These are phyloP conservation scores for Pocota personata DNA, from an alignment of 2,888 invertebrate species.

Conservation along the genomic window DNA sequence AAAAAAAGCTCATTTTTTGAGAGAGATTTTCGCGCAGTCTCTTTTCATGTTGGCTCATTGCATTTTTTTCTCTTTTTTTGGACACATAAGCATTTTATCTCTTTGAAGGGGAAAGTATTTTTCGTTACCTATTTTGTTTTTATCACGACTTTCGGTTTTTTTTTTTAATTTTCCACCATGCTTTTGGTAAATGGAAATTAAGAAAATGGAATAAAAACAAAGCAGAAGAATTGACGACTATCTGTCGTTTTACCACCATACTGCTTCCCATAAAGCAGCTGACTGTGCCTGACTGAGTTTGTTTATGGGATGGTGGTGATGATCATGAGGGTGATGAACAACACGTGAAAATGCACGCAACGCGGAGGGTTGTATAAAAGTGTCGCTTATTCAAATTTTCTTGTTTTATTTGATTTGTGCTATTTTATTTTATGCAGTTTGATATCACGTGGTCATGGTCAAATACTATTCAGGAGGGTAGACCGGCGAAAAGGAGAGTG, in stretches of 20 bases:
- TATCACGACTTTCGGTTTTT: slow-evolving; percentile 54
- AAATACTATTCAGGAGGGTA: not conserved
- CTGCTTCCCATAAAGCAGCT: slow-evolving; percentile 21
- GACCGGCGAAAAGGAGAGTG: not conserved
- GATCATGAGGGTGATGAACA: slow-evolving; percentile 27
- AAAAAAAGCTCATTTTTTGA: slow-evolving; percentile 15
- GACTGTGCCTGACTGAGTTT: slow-evolving; percentile 21
- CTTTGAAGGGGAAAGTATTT: slow-evolving; percentile 65
- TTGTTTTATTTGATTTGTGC: not conserved
- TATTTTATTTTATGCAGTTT: not conserved
- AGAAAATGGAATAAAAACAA: slow-evolving; percentile 71
- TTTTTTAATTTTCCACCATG: slow-evolving; percentile 10
- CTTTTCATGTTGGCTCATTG: not conserved
- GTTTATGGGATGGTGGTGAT: slow-evolving; percentile 8
- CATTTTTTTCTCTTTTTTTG: slow-evolving; percentile 23
- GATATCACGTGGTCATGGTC: slow-evolving; percentile 3
- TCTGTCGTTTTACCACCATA: slow-evolving; percentile 12
- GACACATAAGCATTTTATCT: slow-evolving; percentile 8
- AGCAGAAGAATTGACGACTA: slow-evolving; percentile 44
- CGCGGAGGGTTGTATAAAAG: not conserved
- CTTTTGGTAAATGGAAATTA: slow-evolving; percentile 9
- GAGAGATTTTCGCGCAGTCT: slow-evolving; percentile 55
- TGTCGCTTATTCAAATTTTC: not conserved
- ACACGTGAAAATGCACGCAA: slow-evolving; percentile 39
- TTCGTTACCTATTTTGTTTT: slow-evolving; percentile 70